Evolutionary conservation across 2,797 vertebrate species (phyloP).

Genomic region (Pipistrellus nathusii): DNA sequence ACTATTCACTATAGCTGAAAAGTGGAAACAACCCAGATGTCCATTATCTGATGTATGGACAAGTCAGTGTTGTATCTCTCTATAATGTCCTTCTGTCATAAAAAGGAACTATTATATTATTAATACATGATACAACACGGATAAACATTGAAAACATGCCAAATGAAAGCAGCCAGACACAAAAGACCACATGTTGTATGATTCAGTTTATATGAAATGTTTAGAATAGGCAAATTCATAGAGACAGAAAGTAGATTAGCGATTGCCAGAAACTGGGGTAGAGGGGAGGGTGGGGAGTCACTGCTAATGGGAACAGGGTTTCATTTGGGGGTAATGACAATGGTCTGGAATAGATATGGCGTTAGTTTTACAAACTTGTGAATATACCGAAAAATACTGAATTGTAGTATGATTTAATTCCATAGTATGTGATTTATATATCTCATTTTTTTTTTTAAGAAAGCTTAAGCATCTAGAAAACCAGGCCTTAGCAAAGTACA

Average conservation of each 20-base stretch:
- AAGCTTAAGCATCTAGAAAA: background rate
- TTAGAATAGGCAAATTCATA: background rate
- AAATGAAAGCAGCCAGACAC: background rate
- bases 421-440: conserved; percentile 11
- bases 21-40: background rate
- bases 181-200: background rate
- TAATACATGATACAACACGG: background rate
- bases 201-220: background rate
- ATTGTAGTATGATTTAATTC: background rate
- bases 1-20: background rate
- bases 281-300: background rate
- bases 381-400: background rate
- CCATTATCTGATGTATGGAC: background rate
- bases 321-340: background rate
- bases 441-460: background rate
- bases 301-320: background rate
- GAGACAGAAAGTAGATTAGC: background rate
- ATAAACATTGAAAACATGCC: background rate
- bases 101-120: background rate
- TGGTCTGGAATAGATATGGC: background rate
- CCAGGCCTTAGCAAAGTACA: background rate
- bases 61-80: background rate
- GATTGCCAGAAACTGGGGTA: background rate
- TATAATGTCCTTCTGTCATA: background rate
- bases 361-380: background rate